Evolutionary conservation across 2,888 invertebrate genomes (phyloP), one percentile per base, ranked within the genome.

Genomic region (Pseudanteris insignis): DNA sequence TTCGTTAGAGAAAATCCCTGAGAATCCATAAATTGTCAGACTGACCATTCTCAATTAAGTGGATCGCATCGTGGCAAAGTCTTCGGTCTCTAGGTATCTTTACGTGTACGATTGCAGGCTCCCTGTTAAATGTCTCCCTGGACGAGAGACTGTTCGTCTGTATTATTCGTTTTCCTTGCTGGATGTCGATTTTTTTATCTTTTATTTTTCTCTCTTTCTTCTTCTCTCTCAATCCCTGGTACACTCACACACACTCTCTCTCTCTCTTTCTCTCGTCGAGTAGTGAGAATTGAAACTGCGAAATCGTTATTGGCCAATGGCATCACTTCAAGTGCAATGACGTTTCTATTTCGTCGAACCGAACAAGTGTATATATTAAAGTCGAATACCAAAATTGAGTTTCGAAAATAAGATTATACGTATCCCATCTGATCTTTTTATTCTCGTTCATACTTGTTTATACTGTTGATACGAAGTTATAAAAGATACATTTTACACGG

Each of bases 71-170:
- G 44, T 47, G 41, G 61, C 38, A 40, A 61, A 36, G 38, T 32
- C 40, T 48, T 48, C 28, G 48, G 40, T 57, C 62, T 62, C 30
- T 41, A 24, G 41, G 53, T 61, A 63, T 61, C 69, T 73, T 71
- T 72, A 67, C 65, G 66, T 61, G 69, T 65, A 63, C 67, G 69
- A 70, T 70, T 73, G 72, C 69, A 73, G 68, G 72, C 74, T 72
- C 74, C 74, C 76, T 75, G 76, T 75, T 76, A 75, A 79, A 79
- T 79, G 78, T 78, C 76, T 79, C 79, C 79, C 79, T 70, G 71
- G 78, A 74, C 79, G 78, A 74, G 71, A 70, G 74, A 78, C 70
- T 65, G 57, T 51, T 57, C 58, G 51, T 57, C 55, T 50, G 67
- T 60, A 67, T 64, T 68, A 64, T 61, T 50, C 53, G 41, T 59